These are phyloP conservation scores for Cetoscarus ocellatus DNA, from an alignment of 2,797 vertebrate species.

Conservation along the genomic window DNA sequence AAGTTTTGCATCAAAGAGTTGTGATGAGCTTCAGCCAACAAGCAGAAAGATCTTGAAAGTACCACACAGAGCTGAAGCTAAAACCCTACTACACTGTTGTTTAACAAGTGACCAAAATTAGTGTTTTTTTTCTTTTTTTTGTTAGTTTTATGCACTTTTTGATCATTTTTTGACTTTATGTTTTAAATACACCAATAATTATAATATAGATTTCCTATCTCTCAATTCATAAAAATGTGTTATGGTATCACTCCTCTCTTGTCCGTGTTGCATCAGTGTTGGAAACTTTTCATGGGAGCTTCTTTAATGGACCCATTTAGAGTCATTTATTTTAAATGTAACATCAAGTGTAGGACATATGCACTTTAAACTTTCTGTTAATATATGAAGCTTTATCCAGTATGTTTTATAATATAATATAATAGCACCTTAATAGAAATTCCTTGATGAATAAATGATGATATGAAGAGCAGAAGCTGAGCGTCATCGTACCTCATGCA, in stretches of 20 bases:
- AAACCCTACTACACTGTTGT: not conserved
- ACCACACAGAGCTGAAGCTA: not conserved
- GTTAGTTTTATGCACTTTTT: no score
- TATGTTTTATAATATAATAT: slow-evolving; percentile 33
- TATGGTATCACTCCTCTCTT: not conserved
- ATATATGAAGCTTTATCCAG: slow-evolving; percentile 26
- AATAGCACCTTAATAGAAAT: slow-evolving; percentile 56
- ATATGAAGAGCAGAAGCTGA: slow-evolving; percentile 49
- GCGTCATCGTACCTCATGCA: slow-evolving; percentile 49
- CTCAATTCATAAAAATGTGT: no score
- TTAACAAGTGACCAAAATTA: no score
- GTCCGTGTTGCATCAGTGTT: not conserved
- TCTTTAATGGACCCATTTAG: slow-evolving; percentile 10
- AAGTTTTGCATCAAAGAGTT: not conserved
- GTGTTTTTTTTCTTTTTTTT: no score
- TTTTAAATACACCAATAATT: no score
- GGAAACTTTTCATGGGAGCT: not conserved
- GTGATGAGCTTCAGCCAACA: not conserved
- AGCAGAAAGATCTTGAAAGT: not conserved
- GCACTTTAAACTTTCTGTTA: not conserved
- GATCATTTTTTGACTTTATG: no score
- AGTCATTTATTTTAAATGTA: slow-evolving; percentile 3
- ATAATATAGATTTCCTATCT: no score
- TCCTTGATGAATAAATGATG: slow-evolving; percentile 70
- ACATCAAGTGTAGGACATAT: slow-evolving; percentile 12